A percentile compares a stretch with the other conserved stretches of the same genome.
phyloP scores from a whole-genome alignment of 2,797 vertebrate genomes.

The Peromyscus nudipes region DNA sequence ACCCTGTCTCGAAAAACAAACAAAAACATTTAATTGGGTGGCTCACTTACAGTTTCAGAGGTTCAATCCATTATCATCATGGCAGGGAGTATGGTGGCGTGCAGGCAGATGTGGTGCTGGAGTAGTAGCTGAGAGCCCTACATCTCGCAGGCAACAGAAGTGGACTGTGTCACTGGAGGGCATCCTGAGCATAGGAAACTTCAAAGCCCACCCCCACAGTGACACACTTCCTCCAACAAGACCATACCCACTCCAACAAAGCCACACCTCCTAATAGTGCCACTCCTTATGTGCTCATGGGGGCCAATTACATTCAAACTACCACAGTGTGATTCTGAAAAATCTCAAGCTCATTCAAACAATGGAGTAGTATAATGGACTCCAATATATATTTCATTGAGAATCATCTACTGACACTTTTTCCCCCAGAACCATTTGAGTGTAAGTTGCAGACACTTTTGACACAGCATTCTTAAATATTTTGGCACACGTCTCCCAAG shows the following conservation, averaged over 20 bases:
- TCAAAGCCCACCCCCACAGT: background rate
- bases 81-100: background rate
- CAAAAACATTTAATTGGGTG: background rate
- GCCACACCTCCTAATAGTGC: background rate
- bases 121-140: background rate
- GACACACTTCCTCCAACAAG: background rate
- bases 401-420: background rate
- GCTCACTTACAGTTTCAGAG: background rate
- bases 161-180: background rate
- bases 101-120: background rate
- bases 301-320: background rate
- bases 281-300: background rate
- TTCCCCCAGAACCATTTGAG: background rate
- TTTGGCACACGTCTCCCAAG: background rate
- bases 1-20: too few species aligned
- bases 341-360: background rate
- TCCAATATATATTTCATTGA: background rate
- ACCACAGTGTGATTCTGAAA: conserved; percentile 18
- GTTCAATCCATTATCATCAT: background rate
- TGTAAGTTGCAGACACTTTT: background rate
- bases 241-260: background rate
- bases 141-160: background rate
- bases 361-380: background rate
- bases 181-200: background rate
- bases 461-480: background rate